phyloP scores from a whole-genome alignment of 2,113 vertebrate genomes.

The Entelurus aequoreus region DNA sequence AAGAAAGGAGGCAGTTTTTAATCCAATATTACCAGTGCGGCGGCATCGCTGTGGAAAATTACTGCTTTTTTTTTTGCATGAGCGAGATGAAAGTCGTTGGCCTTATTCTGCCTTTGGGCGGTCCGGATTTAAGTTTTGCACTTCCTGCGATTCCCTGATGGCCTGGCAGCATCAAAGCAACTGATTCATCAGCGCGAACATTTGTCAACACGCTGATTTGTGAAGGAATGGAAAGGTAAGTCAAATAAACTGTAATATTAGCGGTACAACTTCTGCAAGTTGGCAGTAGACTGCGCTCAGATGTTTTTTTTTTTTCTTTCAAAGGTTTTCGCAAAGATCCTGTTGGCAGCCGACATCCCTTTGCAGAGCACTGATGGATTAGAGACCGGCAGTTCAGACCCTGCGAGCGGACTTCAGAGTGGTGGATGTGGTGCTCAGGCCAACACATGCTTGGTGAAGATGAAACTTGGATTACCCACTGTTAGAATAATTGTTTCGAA shows the following conservation, averaged over 20 bases:
- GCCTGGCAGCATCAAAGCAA: conserved; percentile 62
- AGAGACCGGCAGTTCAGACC: conserved; percentile 48
- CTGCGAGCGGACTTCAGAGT: conserved; percentile 51
- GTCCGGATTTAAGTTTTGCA: conserved; percentile 57
- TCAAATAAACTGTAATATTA: conserved; percentile 33
- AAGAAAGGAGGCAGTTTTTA: conserved; percentile 60
- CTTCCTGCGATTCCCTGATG: conserved; percentile 45
- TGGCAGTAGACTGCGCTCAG: conserved; percentile 37
- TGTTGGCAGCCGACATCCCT: conserved; percentile 51
- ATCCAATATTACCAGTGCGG: conserved; percentile 64
- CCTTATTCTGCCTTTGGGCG: conserved; percentile 54
- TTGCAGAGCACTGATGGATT: conserved; percentile 64
- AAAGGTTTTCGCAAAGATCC: conserved; percentile 58
- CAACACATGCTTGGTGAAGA: conserved; percentile 62
- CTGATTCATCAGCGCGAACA: conserved; percentile 49
- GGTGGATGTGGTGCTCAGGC: conserved; percentile 61
- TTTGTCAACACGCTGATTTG: conserved; percentile 46
- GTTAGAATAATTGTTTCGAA: too few species aligned
- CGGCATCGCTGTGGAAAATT: conserved; percentile 63
- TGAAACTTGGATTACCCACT: neutral
- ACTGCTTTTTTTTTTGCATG: conserved; percentile 52
- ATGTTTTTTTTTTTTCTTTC: conserved; percentile 21
- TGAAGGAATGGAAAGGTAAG: conserved; percentile 19
- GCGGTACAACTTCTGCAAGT: conserved; percentile 51
- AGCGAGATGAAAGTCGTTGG: conserved; percentile 69